Conservation (phyloP, 2,797 vertebrate species). For the Liparis tanakae region DNA sequence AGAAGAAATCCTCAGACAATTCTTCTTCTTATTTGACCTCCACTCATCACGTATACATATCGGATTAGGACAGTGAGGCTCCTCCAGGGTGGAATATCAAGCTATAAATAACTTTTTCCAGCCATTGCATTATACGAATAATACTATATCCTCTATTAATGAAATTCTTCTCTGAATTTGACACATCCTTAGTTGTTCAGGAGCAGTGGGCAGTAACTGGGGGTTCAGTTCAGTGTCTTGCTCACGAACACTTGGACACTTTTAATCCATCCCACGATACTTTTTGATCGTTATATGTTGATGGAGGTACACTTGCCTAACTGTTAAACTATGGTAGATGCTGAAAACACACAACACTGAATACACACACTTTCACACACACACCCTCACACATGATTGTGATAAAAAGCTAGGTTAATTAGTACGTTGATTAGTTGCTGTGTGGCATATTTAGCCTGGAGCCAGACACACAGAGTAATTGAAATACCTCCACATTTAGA, state of each 20-base stretch:
- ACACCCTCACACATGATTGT: constrained; percentile 18
- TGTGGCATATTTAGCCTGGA: constrained; percentile 72
- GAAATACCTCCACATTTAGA: constrained; percentile 84
- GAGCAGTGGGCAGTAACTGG: no score
- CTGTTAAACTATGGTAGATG: constrained; percentile 23
- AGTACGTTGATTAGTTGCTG: constrained; percentile 69
- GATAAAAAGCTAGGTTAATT: constrained; percentile 70
- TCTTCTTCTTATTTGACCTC: constrained; percentile 10
- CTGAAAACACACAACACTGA: constrained; percentile 10
- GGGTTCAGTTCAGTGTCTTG: no score
- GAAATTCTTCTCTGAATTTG: no score
- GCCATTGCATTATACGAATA: background rate
- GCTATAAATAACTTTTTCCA: constrained; percentile 16
- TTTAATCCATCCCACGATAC: constrained; percentile 32
- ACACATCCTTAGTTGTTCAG: no score
- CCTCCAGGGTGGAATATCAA: constrained; percentile 13
- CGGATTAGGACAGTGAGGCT: background rate
- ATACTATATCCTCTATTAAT: no score
- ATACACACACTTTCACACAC: background rate
- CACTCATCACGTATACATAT: constrained; percentile 8
- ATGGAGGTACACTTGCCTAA: constrained; percentile 32
- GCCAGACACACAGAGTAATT: constrained; percentile 78
- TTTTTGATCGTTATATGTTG: constrained; percentile 28
- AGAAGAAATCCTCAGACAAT: constrained; percentile 14
- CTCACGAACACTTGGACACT: background rate